A percentile compares a stretch with the other conserved stretches of the same genome.
These are phyloP conservation scores for Ephestia elutella DNA, from an alignment of 1,140 invertebrate genomes.

Conservation along the genomic window DNA sequence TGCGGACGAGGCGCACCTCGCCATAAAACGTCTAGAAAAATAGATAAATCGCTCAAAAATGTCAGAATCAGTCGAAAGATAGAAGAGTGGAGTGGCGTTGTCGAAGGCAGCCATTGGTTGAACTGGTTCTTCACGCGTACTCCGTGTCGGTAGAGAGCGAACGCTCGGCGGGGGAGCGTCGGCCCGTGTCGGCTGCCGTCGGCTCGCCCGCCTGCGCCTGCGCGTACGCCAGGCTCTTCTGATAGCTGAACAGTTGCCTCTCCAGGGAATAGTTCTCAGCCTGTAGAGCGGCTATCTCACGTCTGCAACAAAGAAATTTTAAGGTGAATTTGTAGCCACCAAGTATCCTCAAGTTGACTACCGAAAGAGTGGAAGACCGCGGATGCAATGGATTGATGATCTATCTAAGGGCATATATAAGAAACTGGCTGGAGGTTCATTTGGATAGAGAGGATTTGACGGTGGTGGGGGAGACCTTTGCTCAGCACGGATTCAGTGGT, in stretches of 20 bases:
- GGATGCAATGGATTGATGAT: too few species aligned
- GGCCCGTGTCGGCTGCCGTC: slow-evolving; percentile 62
- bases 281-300: slow-evolving; percentile 87
- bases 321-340: not conserved
- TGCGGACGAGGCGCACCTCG: slow-evolving; percentile 67
- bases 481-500: too few species aligned
- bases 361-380: too few species aligned
- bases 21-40: slow-evolving; percentile 73
- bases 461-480: too few species aligned
- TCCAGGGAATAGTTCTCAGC: slow-evolving; percentile 91
- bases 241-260: slow-evolving; percentile 90
- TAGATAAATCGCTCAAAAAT: slow-evolving; percentile 74
- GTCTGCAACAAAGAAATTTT: slow-evolving; percentile 67
- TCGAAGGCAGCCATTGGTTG: slow-evolving; percentile 35
- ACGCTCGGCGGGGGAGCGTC: slow-evolving; percentile 75
- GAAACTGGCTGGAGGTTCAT: too few species aligned
- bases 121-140: slow-evolving; percentile 78
- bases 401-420: too few species aligned
- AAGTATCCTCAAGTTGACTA: too few species aligned
- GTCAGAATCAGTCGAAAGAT: slow-evolving; percentile 69
- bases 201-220: slow-evolving; percentile 76
- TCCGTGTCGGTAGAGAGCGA: slow-evolving; percentile 82
- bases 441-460: too few species aligned
- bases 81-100: slow-evolving; percentile 63
- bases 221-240: slow-evolving; percentile 87